phyloP scores from a whole-genome alignment of 2,888 invertebrate genomes.

The Drosophila subquinaria region DNA sequence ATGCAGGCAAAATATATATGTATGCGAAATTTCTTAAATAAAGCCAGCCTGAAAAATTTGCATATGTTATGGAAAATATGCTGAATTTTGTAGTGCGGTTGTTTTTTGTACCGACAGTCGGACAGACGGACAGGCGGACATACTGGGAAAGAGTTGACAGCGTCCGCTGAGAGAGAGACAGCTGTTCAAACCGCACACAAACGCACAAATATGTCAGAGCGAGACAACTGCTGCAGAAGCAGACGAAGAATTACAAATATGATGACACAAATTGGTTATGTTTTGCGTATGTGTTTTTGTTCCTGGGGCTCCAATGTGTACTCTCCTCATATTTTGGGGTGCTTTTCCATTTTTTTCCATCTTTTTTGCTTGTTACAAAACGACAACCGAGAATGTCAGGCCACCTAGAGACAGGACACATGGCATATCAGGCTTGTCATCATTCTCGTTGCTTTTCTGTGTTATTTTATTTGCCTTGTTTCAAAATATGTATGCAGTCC shows the following conservation, averaged over 20 bases:
- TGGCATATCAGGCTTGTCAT: slow-evolving; percentile 73
- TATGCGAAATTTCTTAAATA: slow-evolving; percentile 29
- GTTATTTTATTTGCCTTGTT: slow-evolving; percentile 63
- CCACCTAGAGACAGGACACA: slow-evolving; percentile 59
- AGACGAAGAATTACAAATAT: slow-evolving; percentile 77
- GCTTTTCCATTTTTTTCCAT: slow-evolving; percentile 21
- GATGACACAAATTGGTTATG: slow-evolving; percentile 82
- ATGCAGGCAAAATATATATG: slow-evolving; percentile 1
- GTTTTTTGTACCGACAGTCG: slow-evolving; percentile 16
- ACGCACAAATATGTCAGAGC: slow-evolving; percentile 10
- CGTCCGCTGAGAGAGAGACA: slow-evolving; percentile 35
- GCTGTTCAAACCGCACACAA: background rate
- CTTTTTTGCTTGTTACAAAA: slow-evolving; percentile 32
- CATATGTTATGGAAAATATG: slow-evolving; percentile 55
- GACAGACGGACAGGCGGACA: slow-evolving; percentile 4
- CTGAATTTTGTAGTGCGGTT: slow-evolving; percentile 50
- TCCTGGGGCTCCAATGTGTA: slow-evolving; percentile 18
- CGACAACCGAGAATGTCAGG: slow-evolving; percentile 60
- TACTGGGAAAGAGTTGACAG: slow-evolving; percentile 47
- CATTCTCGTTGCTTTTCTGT: slow-evolving; percentile 58
- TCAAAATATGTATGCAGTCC: slow-evolving; percentile 49
- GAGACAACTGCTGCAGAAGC: slow-evolving; percentile 28
- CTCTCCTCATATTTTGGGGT: slow-evolving; percentile 28
- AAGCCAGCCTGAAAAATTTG: slow-evolving; percentile 44
- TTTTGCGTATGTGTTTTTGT: slow-evolving; percentile 64